Conservation (phyloP, 2,113 vertebrate species). For the Nyctibius bracteatus region DNA sequence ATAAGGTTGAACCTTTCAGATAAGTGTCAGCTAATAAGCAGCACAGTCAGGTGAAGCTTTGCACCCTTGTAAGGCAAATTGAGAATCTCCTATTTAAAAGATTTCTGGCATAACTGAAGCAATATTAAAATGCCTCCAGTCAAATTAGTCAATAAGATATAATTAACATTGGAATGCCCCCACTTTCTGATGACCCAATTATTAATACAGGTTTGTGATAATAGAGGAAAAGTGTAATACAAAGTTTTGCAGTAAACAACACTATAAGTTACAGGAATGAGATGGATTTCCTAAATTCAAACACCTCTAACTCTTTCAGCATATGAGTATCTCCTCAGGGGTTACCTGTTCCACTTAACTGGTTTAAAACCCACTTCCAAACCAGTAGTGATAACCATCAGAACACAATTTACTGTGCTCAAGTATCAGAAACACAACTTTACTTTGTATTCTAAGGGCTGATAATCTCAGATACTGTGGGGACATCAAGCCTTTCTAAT, state of each 20-base stretch:
- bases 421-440: background rate
- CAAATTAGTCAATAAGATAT: constrained; percentile 18
- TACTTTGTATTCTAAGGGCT: background rate
- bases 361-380: background rate
- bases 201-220: background rate
- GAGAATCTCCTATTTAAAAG: background rate
- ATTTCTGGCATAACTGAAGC: background rate
- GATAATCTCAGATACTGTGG: background rate
- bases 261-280: background rate
- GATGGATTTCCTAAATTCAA: background rate
- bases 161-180: constrained; percentile 1
- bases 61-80: background rate
- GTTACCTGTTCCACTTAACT: background rate
- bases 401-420: fast-evolving
- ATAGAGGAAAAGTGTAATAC: background rate
- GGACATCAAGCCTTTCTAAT: background rate
- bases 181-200: background rate
- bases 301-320: background rate
- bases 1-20: background rate
- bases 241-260: background rate
- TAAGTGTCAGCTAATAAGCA: background rate
- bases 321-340: background rate
- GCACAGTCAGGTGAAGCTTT: background rate
- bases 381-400: background rate
- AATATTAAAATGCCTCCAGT: constrained; percentile 21